Evolutionary conservation across 2,888 invertebrate species (phyloP), one percentile per base, ranked within the genome.

Genomic region (Melanostoma mellinum): DNA sequence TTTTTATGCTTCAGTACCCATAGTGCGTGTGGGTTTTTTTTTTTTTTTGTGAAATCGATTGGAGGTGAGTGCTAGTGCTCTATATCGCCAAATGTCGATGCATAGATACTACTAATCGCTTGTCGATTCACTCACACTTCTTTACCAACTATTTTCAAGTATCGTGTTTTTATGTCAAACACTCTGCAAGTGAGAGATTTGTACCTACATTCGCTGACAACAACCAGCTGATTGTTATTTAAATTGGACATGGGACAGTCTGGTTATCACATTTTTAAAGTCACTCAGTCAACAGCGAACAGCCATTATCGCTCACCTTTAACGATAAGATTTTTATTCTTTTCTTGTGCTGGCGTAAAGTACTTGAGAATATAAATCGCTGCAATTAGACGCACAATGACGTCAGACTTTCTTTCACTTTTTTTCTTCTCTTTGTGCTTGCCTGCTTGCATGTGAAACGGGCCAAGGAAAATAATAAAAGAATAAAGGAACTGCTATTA

Each of bases 371-470:
- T 20, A 48, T 36, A 61, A 69, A 63, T 74, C 52, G 52, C 40
- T 67, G 69, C 72, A 63, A 78, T 69, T 74, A 69, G 46, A 78
- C 78, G 78, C 82, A 82, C 69, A 78, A 74, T 82, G 82, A 74
- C 78, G 82, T 82, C 53, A 65, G 48, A 30, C 30, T 33, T 58
- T 30, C 33, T 20, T 72, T 73, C 2, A 20, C n/a, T 55, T 69
- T 55, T 5, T 38, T 30, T 61, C 6, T 30, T 56, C 9, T 52
- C 32, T 38, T 58, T 6, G 3, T 10, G 30, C 9, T 48, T 60
- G 44, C 6, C 4, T 53, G 9, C 48, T 38, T 20, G 40, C 36
- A 40, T 42, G 55, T 38, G 2, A 36, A 6, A 20, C 20, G 20
- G 20, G 20, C 20, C 20, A 58, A 60, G 52, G 38, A 40, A 71